phyloP scores from a whole-genome alignment of 2,888 invertebrate genomes.

The Chymomyza fuscimana region DNA sequence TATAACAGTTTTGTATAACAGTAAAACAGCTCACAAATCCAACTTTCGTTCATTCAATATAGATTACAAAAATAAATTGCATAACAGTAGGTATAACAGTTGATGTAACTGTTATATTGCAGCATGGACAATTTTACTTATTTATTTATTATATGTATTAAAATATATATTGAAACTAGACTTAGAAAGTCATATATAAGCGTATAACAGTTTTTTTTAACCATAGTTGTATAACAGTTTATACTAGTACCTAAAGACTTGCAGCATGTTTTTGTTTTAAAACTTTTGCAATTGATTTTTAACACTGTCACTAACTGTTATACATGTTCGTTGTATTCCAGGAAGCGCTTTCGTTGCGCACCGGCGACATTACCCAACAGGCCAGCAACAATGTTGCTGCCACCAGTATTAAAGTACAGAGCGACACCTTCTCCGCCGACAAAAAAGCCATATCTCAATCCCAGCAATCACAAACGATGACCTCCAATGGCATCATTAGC shows the following conservation, averaged over 20 bases:
- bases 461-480: conserved; percentile 89
- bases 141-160: no score
- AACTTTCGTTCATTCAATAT: not conserved
- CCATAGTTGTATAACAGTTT: not conserved
- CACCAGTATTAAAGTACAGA: conserved; percentile 90
- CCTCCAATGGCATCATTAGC: conserved; percentile 89
- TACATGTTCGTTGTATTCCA: conserved; percentile 78
- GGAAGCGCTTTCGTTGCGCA: conserved; percentile 91
- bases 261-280: conserved; percentile 8
- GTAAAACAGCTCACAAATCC: conserved; percentile 32
- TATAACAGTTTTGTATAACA: conserved; percentile 8
- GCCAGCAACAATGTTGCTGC: conserved; percentile 92
- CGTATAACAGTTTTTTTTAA: conserved; percentile 1
- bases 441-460: conserved; percentile 86
- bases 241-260: not conserved
- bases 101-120: conserved; percentile 14
- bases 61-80: not conserved
- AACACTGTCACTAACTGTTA: conserved; percentile 7
- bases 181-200: not conserved
- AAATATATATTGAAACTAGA: not conserved
- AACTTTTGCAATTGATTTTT: not conserved
- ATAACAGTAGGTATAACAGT: conserved; percentile 15
- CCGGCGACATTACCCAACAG: conserved; percentile 91
- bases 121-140: not conserved
- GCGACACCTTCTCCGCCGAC: conserved; percentile 92